Evolutionary conservation across 2,888 invertebrate species (phyloP).

Genomic region (Heliconius ethilla): DNA sequence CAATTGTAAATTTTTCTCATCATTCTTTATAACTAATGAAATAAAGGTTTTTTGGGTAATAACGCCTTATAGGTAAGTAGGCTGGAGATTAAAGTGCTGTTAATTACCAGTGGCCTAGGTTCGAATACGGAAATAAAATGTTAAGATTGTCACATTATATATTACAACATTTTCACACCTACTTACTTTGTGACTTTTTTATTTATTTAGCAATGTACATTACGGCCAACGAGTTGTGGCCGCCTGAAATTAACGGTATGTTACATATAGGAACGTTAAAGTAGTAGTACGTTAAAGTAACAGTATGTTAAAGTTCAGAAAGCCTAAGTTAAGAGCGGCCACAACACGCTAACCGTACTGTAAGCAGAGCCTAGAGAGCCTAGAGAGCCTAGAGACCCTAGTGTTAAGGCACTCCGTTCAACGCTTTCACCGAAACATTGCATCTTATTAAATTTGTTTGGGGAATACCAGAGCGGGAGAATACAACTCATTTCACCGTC

Average conservation of each 20-base stretch:
- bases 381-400: not conserved
- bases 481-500: too few species aligned
- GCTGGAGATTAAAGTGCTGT: constrained; percentile 16
- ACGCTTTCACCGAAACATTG: not conserved
- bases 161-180: not conserved
- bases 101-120: not conserved
- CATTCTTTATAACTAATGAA: constrained; percentile 34
- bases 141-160: constrained; percentile 7
- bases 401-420: not conserved
- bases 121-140: not conserved
- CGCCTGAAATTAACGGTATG: too few species aligned
- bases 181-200: not conserved
- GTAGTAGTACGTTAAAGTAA: too few species aligned
- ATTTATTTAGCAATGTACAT: not conserved
- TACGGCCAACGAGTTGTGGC: not conserved
- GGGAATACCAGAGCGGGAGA: not conserved
- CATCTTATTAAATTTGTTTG: too few species aligned
- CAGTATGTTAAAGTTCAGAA: too few species aligned
- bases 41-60: constrained; percentile 30
- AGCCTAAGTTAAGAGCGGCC: too few species aligned
- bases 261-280: too few species aligned
- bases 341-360: not conserved
- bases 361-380: not conserved
- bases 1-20: constrained; percentile 33
- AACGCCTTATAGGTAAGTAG: constrained; percentile 26